phyloP scores from a whole-genome alignment of 2,888 invertebrate genomes.

The Cordilura impudica region DNA sequence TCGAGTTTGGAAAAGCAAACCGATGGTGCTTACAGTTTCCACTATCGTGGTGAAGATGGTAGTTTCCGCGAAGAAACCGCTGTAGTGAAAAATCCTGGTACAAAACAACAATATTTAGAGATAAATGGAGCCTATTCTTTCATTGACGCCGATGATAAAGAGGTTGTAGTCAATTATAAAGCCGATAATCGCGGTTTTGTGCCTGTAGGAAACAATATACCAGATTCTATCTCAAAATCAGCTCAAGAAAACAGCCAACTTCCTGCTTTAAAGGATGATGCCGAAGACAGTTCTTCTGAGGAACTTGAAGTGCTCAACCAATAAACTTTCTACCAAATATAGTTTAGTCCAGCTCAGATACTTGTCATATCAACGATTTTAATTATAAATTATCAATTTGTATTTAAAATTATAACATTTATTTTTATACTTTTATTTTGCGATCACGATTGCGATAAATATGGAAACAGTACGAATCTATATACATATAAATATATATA shows the following conservation, averaged over 20 bases:
- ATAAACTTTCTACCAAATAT: no score
- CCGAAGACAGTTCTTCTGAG: neutral
- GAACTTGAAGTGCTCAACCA: no score
- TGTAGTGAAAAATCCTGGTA: slow-evolving; percentile 71
- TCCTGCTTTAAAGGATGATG: slow-evolving; percentile 56
- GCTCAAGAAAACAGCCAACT: slow-evolving; percentile 70
- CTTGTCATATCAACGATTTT: no score
- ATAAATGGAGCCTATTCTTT: slow-evolving; percentile 75
- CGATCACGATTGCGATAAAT: no score
- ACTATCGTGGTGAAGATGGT: slow-evolving; percentile 74
- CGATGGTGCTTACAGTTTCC: slow-evolving; percentile 75
- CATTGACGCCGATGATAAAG: slow-evolving; percentile 72
- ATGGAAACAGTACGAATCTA: neutral
- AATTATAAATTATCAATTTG: neutral
- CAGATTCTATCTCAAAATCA: slow-evolving; percentile 70
- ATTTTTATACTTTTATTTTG: slow-evolving; percentile 29
- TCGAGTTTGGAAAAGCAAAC: slow-evolving; percentile 69
- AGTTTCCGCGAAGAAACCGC: slow-evolving; percentile 73
- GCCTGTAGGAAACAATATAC: slow-evolving; percentile 74
- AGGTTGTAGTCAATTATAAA: slow-evolving; percentile 74
- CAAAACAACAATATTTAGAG: slow-evolving; percentile 69
- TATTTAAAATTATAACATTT: slow-evolving; percentile 29
- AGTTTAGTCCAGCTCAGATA: no score
- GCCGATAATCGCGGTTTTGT: slow-evolving; percentile 76
- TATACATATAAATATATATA: neutral